Evolutionary conservation across 1,140 invertebrate genomes (phyloP).

Genomic region (Drosophila obscura): DNA sequence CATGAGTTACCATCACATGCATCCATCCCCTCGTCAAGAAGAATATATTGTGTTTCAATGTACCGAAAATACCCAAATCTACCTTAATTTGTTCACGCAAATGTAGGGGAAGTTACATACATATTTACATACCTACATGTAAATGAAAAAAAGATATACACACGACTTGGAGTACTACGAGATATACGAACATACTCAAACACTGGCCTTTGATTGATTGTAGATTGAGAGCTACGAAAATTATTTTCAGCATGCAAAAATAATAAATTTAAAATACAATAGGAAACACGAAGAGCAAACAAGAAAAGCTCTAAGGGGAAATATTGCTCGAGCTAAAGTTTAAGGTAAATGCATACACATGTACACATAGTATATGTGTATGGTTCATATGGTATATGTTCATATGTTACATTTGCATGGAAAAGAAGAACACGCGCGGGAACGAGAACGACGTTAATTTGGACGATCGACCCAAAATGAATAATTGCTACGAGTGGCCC

Average conservation of each 20-base stretch:
- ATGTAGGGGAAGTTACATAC: slow-evolving; percentile 43
- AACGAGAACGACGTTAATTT: not conserved
- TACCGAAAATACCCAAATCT: too few species aligned
- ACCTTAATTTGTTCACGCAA: slow-evolving; percentile 47
- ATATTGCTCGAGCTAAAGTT: not conserved
- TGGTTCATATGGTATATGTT: slow-evolving; percentile 9
- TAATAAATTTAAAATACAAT: too few species aligned
- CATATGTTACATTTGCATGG: slow-evolving; percentile 6
- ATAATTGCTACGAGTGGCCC: slow-evolving; percentile 21
- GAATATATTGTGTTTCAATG: too few species aligned
- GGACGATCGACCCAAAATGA: not conserved
- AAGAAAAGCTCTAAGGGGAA: not conserved
- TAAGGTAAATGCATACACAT: slow-evolving; percentile 10
- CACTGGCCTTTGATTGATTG: too few species aligned
- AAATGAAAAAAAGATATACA: slow-evolving; percentile 16
- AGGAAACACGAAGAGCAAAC: too few species aligned
- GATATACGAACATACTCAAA: too few species aligned
- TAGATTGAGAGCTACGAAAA: not conserved
- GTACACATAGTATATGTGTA: not conserved
- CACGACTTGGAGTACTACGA: not conserved
- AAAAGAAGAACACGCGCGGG: not conserved
- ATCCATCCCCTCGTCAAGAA: too few species aligned
- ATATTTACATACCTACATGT: slow-evolving; percentile 36
- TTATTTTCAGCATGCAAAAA: too few species aligned
- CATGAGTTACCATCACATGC: too few species aligned